phyloP scores from a whole-genome alignment of 1,140 invertebrate species.

The Lerema accius region DNA sequence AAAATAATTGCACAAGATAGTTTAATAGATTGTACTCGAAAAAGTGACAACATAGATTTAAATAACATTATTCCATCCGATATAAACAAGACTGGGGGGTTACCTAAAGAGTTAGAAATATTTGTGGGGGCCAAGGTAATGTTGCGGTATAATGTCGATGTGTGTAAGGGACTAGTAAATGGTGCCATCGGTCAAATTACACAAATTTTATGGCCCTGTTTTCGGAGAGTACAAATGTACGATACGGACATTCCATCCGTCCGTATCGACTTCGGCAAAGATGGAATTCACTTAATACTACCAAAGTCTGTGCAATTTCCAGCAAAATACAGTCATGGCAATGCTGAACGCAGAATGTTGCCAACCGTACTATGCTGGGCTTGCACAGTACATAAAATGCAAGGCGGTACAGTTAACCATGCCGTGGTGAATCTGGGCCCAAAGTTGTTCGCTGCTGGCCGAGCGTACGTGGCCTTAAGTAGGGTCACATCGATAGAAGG shows the following conservation, averaged over 20 bases:
- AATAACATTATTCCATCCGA: neutral
- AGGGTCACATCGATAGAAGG: too few species aligned
- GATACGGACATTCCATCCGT: neutral
- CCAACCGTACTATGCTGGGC: too few species aligned
- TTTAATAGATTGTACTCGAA: neutral
- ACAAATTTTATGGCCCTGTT: neutral
- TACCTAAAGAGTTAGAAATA: neutral
- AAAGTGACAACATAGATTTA: neutral
- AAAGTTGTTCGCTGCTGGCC: too few species aligned
- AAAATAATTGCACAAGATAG: constrained; percentile 9
- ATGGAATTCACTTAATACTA: too few species aligned
- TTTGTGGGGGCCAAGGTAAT: neutral
- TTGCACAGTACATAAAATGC: too few species aligned
- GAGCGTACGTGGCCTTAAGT: too few species aligned
- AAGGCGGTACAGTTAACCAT: too few species aligned
- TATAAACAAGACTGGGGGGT: neutral
- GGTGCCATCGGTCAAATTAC: neutral
- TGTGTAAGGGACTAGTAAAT: neutral
- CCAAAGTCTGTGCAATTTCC: too few species aligned
- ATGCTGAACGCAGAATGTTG: too few species aligned
- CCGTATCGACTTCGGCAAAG: neutral
- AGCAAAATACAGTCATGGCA: too few species aligned
- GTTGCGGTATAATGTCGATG: neutral
- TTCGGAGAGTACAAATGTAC: neutral
- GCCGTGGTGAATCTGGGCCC: too few species aligned